phyloP scores from a whole-genome alignment of 2,888 invertebrate species.

The Eucera pruinosa region DNA sequence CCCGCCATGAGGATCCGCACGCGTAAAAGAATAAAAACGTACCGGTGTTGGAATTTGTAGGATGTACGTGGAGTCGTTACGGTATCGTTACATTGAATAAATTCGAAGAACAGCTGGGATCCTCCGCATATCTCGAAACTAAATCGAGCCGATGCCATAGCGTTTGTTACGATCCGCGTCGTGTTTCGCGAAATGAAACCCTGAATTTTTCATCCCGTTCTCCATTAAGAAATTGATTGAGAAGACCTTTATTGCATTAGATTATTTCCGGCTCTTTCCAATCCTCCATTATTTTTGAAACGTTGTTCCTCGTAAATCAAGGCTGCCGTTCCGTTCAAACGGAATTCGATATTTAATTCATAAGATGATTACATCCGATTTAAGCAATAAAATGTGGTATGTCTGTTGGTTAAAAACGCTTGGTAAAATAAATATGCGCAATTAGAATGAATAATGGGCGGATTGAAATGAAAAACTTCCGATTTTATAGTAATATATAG shows the following conservation, averaged over 20 bases:
- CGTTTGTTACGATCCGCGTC: not conserved
- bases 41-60: constrained; percentile 58
- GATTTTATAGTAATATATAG: too few species aligned
- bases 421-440: too few species aligned
- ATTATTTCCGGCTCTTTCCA: not conserved
- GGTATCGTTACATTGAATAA: constrained; percentile 61
- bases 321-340: not conserved
- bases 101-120: constrained; percentile 52
- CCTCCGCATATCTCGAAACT: constrained; percentile 43
- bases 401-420: too few species aligned
- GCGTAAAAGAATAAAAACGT: constrained; percentile 64
- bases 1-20: constrained; percentile 1
- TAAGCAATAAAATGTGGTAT: too few species aligned
- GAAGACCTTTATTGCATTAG: constrained; percentile 3
- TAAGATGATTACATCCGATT: too few species aligned
- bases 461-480: too few species aligned
- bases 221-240: constrained; percentile 49
- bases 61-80: constrained; percentile 62
- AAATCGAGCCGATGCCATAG: constrained; percentile 35
- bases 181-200: constrained; percentile 34
- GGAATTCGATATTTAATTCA: not conserved
- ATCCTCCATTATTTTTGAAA: not conserved
- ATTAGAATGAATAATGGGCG: too few species aligned
- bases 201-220: constrained; percentile 43
- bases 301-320: constrained; percentile 6